phyloP scores from a whole-genome alignment of 2,797 vertebrate species.

The Astyanax mexicanus region DNA sequence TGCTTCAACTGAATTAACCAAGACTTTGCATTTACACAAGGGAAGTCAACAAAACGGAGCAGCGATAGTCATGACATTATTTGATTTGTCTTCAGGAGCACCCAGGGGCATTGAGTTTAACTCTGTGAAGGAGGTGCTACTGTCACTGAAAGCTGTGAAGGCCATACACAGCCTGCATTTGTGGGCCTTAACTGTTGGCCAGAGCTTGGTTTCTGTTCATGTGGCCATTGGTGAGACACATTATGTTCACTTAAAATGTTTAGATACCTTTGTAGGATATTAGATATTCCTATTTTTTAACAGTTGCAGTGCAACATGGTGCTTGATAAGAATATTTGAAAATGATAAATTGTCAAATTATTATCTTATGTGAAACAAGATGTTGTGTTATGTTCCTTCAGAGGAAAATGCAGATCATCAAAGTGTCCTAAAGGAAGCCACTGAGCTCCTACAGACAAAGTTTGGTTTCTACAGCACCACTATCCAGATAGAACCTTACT shows the following conservation, averaged over 20 bases:
- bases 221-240: conserved; percentile 89
- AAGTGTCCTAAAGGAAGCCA: conserved; percentile 86
- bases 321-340: no score
- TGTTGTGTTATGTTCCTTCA: conserved; percentile 58
- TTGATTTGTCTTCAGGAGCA: conserved; percentile 73
- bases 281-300: no score
- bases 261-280: no score
- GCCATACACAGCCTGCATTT: conserved; percentile 87
- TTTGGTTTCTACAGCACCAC: conserved; percentile 90
- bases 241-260: no score
- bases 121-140: conserved; percentile 87
- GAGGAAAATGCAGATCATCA: conserved; percentile 82
- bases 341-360: neutral
- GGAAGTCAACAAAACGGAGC: neutral
- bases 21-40: neutral
- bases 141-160: conserved; percentile 86
- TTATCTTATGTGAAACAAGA: no score
- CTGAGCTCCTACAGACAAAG: conserved; percentile 82
- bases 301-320: no score
- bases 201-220: conserved; percentile 85
- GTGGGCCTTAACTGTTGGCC: conserved; percentile 90
- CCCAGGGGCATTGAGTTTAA: conserved; percentile 85
- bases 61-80: neutral
- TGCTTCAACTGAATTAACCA: neutral
- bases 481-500: conserved; percentile 91